Percentiles rank a stretch among this genome's conserved stretches.
phyloP scores from a whole-genome alignment of 1,140 invertebrate species.

The Drosophila gunungcola region DNA sequence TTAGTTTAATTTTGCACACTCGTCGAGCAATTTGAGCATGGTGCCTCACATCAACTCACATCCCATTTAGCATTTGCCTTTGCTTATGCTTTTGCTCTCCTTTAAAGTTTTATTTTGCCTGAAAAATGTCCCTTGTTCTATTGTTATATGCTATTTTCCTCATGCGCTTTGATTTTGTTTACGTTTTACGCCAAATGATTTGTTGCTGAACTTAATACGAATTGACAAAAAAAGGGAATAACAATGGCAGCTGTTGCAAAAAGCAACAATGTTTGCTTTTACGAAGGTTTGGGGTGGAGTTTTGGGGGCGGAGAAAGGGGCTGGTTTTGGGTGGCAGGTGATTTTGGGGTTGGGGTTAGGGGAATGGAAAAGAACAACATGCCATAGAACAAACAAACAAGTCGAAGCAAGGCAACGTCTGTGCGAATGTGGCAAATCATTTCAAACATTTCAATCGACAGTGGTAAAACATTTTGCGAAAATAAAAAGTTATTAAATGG shows the following conservation, averaged over 20 bases:
- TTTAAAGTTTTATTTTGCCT: constrained; percentile 15
- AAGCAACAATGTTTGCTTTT: constrained; percentile 62
- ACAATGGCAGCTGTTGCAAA: constrained; percentile 78
- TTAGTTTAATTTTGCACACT: constrained; percentile 69
- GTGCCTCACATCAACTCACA: constrained; percentile 21
- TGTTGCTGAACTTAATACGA: constrained; percentile 80
- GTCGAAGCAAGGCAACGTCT: constrained; percentile 44
- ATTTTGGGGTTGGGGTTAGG: background rate
- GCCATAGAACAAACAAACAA: constrained; percentile 64
- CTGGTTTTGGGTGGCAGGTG: background rate
- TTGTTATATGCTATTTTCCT: constrained; percentile 47
- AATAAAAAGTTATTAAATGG: background rate
- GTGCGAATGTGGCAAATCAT: constrained; percentile 52
- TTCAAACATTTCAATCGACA: constrained; percentile 42
- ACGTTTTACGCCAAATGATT: constrained; percentile 78
- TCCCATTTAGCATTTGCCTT: constrained; percentile 38
- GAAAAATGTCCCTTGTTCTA: constrained; percentile 59
- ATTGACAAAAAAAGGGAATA: constrained; percentile 70
- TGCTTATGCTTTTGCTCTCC: background rate
- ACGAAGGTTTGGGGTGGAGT: background rate
- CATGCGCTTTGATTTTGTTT: constrained; percentile 75
- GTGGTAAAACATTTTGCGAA: constrained; percentile 4
- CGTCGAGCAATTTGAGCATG: constrained; percentile 62
- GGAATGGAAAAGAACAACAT: constrained; percentile 52
- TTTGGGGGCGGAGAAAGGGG: background rate